Conservation (phyloP, 2,888 invertebrate genomes). For the Parapristionchus giblindavisi region DNA sequence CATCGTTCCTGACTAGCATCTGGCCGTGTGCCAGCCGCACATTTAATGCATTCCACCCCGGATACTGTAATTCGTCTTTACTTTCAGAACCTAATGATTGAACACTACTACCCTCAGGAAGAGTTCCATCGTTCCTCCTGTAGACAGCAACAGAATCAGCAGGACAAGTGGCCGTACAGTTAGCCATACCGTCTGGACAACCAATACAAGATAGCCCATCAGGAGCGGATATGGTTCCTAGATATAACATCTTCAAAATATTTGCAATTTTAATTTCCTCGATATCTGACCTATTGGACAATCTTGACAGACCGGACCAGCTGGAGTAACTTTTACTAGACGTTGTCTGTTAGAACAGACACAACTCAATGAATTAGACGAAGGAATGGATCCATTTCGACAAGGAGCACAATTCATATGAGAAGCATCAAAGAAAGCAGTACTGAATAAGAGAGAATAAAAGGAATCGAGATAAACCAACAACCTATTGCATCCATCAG, state of each 20-base stretch:
- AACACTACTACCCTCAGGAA: constrained; percentile 8
- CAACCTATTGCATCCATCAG: constrained; percentile 19
- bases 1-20: constrained; percentile 17
- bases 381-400: constrained; percentile 35
- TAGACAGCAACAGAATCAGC: constrained; percentile 26
- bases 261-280: not conserved
- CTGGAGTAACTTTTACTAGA: constrained; percentile 15
- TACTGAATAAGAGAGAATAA: not conserved
- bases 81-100: not conserved
- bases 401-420: constrained; percentile 24
- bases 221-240: constrained; percentile 19
- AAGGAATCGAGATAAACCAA: not conserved
- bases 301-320: constrained; percentile 13
- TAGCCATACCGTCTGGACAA: not conserved
- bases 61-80: not conserved
- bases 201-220: constrained; percentile 32
- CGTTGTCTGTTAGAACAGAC: constrained; percentile 13
- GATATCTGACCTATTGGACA: constrained; percentile 19
- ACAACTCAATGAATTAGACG: constrained; percentile 11
- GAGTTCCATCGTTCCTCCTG: constrained; percentile 14
- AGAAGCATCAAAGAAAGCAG: constrained; percentile 26
- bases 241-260: not conserved
- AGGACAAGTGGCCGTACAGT: constrained; percentile 11
- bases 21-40: constrained; percentile 1
- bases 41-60: constrained; percentile 2